Evolutionary conservation across 2,888 invertebrate species (phyloP).

Genomic region (Alloplasta piceator): DNA sequence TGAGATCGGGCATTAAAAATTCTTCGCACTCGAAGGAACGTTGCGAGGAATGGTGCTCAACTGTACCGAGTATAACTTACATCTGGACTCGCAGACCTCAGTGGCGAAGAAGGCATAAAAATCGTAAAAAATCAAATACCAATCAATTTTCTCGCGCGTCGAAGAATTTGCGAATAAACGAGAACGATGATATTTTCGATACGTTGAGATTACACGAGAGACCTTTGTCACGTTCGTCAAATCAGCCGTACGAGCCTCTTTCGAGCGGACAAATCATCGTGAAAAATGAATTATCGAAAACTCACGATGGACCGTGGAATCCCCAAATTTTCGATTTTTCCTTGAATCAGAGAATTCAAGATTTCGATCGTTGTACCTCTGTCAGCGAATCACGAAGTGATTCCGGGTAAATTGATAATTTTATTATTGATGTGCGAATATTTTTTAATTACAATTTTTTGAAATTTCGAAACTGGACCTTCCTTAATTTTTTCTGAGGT

Average conservation of each 20-base stretch:
- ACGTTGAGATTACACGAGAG: conserved; percentile 45
- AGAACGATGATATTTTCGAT: conserved; percentile 48
- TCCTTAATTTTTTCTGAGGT: too few relatives aligned
- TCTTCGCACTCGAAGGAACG: conserved; percentile 27
- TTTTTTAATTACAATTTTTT: too few relatives aligned
- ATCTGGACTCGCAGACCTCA: conserved; percentile 62
- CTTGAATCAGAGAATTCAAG: conserved; percentile 3
- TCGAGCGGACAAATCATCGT: conserved; percentile 43
- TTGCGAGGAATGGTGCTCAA: conserved; percentile 24
- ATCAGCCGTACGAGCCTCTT: conserved; percentile 44
- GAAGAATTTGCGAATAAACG: conserved; percentile 31
- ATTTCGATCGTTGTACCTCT: conserved; percentile 10
- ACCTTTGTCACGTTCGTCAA: conserved; percentile 55
- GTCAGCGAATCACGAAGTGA: conserved; percentile 54
- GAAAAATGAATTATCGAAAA: conserved; percentile 23
- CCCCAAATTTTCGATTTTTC: background rate
- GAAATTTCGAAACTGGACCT: too few relatives aligned
- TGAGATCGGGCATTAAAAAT: conserved; percentile 37
- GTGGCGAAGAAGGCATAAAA: conserved; percentile 62
- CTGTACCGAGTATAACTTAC: conserved; percentile 54
- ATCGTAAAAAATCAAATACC: conserved; percentile 40
- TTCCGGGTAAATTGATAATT: conserved; percentile 42
- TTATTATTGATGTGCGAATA: too few relatives aligned
- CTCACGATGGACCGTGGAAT: conserved; percentile 5
- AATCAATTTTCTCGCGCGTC: conserved; percentile 47